Evolutionary conservation across 1,140 invertebrate genomes (phyloP), one percentile per base, ranked within the genome.

Genomic region (Orius laevigatus): DNA sequence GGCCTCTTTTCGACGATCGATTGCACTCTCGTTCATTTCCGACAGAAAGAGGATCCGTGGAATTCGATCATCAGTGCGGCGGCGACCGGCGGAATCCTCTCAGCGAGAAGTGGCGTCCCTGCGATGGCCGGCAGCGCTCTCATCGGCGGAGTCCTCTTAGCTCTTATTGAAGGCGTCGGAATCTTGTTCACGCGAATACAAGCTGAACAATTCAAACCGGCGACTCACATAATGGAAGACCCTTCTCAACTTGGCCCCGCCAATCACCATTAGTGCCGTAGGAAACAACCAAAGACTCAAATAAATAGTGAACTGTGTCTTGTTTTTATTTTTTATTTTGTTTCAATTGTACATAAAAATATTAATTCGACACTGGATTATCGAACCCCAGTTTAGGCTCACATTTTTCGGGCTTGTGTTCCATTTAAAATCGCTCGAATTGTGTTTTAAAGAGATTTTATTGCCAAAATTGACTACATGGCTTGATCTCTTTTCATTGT

Each of bases 11-110:
- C 91, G 34, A 89, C 90, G 33, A 93, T 97, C 52, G 95, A 99
- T 62, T 99, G 95, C 64, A 79, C 88, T 38, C 66, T 98, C 52
- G 88, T 96, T 11, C 87, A 93, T 61, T 71, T 97, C 47, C 69
- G 93, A n/a, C 47, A 94, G 65, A 98, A 98, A 62, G 95, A 98
- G 74, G 92, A 96, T 67, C 91, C 91, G 0, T 96, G 90, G 89
- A 97, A 92, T 66, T 95, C 91, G 0, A 98, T 99, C 34, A 88
- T 90, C 49, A 95, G 90, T 69, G 94, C 93, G 5, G 91, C 90
- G 8, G 72, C 86, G 0, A 97, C 94, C 38, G 94, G 94, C 40
- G 94, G 86, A 36, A 85, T 98, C 57, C 68, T 98, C 52, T 86
- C 94, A 31, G 85, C 93, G 8, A 75, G 95, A 74, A 93, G 87